Base-by-base conservation (phyloP, 2,888 invertebrate species). In the Sarcophaga caerulescens region DNA sequence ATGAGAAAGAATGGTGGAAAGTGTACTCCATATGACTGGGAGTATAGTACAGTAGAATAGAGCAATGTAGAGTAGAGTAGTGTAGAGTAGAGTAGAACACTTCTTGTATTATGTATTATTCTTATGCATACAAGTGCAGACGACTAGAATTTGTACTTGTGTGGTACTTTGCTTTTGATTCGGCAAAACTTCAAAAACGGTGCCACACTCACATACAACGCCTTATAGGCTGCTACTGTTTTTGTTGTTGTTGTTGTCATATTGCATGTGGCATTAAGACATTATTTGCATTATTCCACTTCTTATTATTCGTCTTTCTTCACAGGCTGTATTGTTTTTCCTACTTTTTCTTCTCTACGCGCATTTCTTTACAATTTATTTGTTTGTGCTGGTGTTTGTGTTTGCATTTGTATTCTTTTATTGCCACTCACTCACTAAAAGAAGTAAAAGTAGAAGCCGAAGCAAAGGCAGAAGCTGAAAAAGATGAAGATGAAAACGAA, bases 221-320 rank as follows among this genome's bases (percentile, higher is more conserved):
- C 25, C 3, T 14, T 17, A 52, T 52, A 52, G 12, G 52, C 52
- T 35, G 35, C 3, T 47, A 47, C 47, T 14, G 12, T 47, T 47
- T 1, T 14, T 14, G 17, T 17, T 14, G 12, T 4, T 17, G 52
- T 17, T 52, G 52, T 74, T 45, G 74, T 57, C 74, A 70, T 83
- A 52, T 77, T 83, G 80, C 81, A 83, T 83, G 76, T 83, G 80
- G 80, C 83, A 85, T 85, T 81, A 83, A 77, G 85, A 81, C 74
- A 85, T 85, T 85, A 85, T 83, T 81, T 85, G 80, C 76, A 85
- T 85, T 85, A 85, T 79, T 82, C 19, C 59, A 65, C 59, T 71
- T 76, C 76, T 76, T 76, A 70, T 81, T 85, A 81, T 85, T 78
- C 76, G 60, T 81, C 74, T 81, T 81, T 70, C 76, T 84, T 71